Evolutionary conservation across 2,888 invertebrate genomes (phyloP).

Genomic region (Coelopa pilipes): DNA sequence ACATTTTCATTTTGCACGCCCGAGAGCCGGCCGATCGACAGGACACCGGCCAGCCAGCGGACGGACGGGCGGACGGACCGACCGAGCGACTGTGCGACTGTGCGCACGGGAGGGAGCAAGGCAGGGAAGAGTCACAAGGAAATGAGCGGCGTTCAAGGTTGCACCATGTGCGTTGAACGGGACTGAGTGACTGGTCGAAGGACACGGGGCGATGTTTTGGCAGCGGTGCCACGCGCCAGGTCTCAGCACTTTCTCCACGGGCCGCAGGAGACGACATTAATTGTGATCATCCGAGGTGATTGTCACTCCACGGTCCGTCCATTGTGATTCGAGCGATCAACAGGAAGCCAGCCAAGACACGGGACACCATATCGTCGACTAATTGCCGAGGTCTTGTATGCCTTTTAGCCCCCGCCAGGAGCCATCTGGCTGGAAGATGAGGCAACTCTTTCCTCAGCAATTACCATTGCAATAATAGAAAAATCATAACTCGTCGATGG

Average conservation of each 20-base stretch:
- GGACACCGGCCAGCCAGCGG: not conserved
- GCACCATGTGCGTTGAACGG: not conserved
- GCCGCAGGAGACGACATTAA: constrained; percentile 19
- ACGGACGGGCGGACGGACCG: not conserved
- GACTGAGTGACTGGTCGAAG: too few relatives aligned
- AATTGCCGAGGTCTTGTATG: constrained; percentile 6
- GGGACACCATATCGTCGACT: constrained; percentile 16
- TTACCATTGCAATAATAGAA: constrained; percentile 55
- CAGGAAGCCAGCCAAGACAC: constrained; percentile 14
- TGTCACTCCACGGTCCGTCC: constrained; percentile 6
- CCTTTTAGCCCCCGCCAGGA: not conserved
- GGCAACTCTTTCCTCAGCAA: constrained; percentile 15
- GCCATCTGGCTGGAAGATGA: not conserved
- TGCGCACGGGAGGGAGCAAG: not conserved
- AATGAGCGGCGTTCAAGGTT: not conserved
- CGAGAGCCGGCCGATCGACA: not conserved
- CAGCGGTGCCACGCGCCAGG: constrained; percentile 35
- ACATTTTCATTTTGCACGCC: constrained; percentile 15
- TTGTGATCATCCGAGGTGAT: constrained; percentile 8
- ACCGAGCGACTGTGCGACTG: not conserved
- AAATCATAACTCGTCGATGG: constrained; percentile 49
- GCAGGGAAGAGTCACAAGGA: not conserved
- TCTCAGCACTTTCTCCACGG: not conserved
- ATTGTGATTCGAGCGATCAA: constrained; percentile 9
- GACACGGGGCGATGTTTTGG: not conserved